Evolutionary conservation across 2,797 vertebrate species (phyloP), one percentile per base, ranked within the genome.

Genomic region (Poecilia gillii): DNA sequence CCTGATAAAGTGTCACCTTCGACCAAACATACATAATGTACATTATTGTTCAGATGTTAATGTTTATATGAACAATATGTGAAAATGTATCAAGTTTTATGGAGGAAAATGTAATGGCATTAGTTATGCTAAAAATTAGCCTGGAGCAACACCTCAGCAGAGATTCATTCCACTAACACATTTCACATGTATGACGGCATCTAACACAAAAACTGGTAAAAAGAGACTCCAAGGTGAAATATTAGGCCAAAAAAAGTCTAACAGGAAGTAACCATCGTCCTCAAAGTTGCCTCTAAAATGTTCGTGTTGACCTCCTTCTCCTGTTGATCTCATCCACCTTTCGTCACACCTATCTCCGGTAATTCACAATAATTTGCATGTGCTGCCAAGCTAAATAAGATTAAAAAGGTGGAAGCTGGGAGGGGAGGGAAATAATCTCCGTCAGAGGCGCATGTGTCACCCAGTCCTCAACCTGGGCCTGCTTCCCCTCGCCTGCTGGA

Each of bases 341-440:
- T 82, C 57, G 84, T 92, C 87, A 90, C 81, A 90, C 90, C 85
- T 81, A 12, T 80, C 85, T 39, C 68, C 9, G 12, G 74, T 89
- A 81, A 86, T 87, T 90, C 83, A 43, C 74, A 55, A 77, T 90
- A 85, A 91, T 84, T 64, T 89, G 88, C 82, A 45, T 87, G 88
- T 88, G 87, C 80, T 57, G 84, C 76, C 85, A 43, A 81, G 80
- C 74, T 76, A 68, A 90, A 93, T 93, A 88, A 90, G 91, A 91
- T 93, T 84, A 78, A 72, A 78, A 82, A 87, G 75, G 83, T 83
- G 90, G 91, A 87, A 62, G 82, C 80, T 66, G n/a, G 74, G 83
- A 91, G 86, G 80, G 77, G 83, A 81, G 74, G 86, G 84, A 85
- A 79, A 81, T 87, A 89, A 91, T 90, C 89, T 86, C 81, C 49